Evolutionary conservation across 1,140 invertebrate species (phyloP).

Genomic region (Scaptomyza montana): DNA sequence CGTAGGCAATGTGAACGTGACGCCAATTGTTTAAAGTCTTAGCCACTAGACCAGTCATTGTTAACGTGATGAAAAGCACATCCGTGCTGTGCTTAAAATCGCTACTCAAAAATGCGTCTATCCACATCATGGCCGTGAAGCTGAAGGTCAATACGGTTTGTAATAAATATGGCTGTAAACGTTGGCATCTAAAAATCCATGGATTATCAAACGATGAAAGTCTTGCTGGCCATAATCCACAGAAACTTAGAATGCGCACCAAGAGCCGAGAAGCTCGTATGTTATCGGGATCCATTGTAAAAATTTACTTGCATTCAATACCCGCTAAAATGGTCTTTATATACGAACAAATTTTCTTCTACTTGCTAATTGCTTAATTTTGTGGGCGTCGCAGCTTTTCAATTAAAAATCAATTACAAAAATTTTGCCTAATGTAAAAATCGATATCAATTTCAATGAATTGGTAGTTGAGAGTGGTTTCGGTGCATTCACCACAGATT

Average conservation of each 20-base stretch:
- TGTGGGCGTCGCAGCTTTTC: slow-evolving; percentile 33
- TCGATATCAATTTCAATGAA: slow-evolving; percentile 23
- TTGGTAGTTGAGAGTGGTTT: background rate
- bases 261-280: slow-evolving; percentile 36
- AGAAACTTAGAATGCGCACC: slow-evolving; percentile 10
- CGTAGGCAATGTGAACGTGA: slow-evolving; percentile 22
- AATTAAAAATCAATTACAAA: slow-evolving; percentile 67
- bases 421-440: slow-evolving; percentile 31
- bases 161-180: slow-evolving; percentile 27
- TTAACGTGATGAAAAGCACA: slow-evolving; percentile 58
- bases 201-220: background rate
- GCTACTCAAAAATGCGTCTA: slow-evolving; percentile 46
- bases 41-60: slow-evolving; percentile 43
- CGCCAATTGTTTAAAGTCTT: slow-evolving; percentile 61
- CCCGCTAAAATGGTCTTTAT: slow-evolving; percentile 4
- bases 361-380: slow-evolving; percentile 48
- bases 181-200: background rate
- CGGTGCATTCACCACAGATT: slow-evolving; percentile 9
- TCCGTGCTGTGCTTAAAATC: slow-evolving; percentile 53
- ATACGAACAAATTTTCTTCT: slow-evolving; percentile 12
- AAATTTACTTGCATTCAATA: slow-evolving; percentile 14
- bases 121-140: slow-evolving; percentile 51
- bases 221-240: slow-evolving; percentile 28
- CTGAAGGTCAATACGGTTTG: slow-evolving; percentile 39
- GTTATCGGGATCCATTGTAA: slow-evolving; percentile 33